Percentiles rank a stretch among this genome's conserved stretches.
phyloP scores from a whole-genome alignment of 2,888 invertebrate species.

The Sialis lutaria region DNA sequence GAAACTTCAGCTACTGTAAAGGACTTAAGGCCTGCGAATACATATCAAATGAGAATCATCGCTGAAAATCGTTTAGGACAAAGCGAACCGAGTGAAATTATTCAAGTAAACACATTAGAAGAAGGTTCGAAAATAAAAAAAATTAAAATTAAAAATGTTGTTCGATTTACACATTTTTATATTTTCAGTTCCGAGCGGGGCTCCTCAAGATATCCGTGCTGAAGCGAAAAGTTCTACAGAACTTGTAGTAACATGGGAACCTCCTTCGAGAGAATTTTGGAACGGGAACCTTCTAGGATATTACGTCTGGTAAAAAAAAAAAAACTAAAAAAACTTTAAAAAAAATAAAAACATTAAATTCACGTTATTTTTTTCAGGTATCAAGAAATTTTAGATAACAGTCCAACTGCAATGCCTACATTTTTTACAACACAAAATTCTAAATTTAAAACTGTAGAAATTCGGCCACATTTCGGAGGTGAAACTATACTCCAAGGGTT shows the following conservation, averaged over 20 bases:
- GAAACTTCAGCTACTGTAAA: slow-evolving; percentile 65
- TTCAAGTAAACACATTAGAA: slow-evolving; percentile 72
- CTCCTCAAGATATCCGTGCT: slow-evolving; percentile 63
- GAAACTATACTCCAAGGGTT: slow-evolving; percentile 51
- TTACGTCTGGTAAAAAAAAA: slow-evolving; percentile 45
- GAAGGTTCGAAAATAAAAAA: slow-evolving; percentile 33
- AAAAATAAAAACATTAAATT: no score
- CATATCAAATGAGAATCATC: slow-evolving; percentile 74
- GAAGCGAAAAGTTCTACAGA: slow-evolving; percentile 76
- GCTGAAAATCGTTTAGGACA: slow-evolving; percentile 80
- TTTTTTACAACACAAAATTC: slow-evolving; percentile 32
- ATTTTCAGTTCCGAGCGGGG: slow-evolving; percentile 53
- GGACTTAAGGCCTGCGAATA: slow-evolving; percentile 68
- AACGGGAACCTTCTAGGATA: slow-evolving; percentile 77
- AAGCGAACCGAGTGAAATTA: slow-evolving; percentile 71
- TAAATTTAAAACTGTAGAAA: slow-evolving; percentile 60
- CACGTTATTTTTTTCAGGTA: no score
- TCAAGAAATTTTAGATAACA: slow-evolving; percentile 38
- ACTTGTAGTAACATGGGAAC: slow-evolving; percentile 71
- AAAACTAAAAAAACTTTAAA: no score
- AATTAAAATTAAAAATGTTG: background rate
- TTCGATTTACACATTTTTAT: background rate
- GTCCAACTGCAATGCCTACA: slow-evolving; percentile 12
- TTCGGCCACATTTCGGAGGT: slow-evolving; percentile 51
- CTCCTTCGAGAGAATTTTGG: slow-evolving; percentile 72